phyloP scores from a whole-genome alignment of 1,140 invertebrate species.

The Orchesella cincta region DNA sequence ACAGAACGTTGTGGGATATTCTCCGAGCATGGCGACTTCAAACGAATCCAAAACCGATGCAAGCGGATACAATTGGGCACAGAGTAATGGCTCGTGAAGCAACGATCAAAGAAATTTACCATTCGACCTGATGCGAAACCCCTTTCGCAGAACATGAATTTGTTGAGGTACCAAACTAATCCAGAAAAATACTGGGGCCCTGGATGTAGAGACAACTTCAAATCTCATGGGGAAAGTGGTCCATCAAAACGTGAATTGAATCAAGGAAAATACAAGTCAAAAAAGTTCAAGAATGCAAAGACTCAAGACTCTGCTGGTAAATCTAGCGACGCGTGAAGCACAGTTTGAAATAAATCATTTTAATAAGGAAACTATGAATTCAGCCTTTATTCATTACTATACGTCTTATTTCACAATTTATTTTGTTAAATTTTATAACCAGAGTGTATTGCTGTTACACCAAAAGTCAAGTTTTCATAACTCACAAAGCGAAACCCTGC shows the following conservation, averaged over 20 bases:
- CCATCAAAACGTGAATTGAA: slow-evolving; percentile 12
- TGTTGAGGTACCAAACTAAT: slow-evolving; percentile 83
- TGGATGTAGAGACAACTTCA: slow-evolving; percentile 62
- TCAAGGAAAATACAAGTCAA: slow-evolving; percentile 5
- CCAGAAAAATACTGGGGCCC: slow-evolving; percentile 87
- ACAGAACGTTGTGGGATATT: slow-evolving; percentile 88
- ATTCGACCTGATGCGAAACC: slow-evolving; percentile 76
- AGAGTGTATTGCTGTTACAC: slow-evolving; percentile 89
- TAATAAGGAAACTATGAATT: no score
- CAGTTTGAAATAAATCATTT: no score
- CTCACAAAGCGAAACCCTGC: slow-evolving; percentile 83
- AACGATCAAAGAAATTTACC: slow-evolving; percentile 64
- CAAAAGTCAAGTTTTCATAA: slow-evolving; percentile 88
- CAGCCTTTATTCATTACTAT: no score
- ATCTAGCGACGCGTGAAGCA: no score
- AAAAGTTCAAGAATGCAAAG: not conserved
- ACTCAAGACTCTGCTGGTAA: no score
- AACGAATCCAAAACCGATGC: slow-evolving; percentile 67
- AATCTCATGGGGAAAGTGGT: not conserved
- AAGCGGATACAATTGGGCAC: slow-evolving; percentile 59
- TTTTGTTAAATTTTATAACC: slow-evolving; percentile 77
- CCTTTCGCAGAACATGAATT: slow-evolving; percentile 68
- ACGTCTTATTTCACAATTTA: no score
- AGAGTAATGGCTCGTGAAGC: slow-evolving; percentile 60
- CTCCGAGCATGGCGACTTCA: slow-evolving; percentile 69